Conservation (phyloP, 2,797 vertebrate genomes). For the Paguma larvata region DNA sequence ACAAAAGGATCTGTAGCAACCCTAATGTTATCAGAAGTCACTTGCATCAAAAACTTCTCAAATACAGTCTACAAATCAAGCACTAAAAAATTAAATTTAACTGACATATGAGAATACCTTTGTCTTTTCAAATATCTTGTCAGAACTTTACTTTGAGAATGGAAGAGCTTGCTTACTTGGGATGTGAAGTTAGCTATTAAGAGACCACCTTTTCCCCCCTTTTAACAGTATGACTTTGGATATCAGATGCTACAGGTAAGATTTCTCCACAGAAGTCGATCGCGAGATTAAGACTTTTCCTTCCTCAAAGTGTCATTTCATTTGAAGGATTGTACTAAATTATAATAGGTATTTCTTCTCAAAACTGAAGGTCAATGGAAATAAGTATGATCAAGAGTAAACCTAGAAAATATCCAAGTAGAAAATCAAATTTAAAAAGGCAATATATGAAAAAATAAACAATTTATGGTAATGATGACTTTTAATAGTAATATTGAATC, state of each 20-base stretch:
- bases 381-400: background rate
- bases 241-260: background rate
- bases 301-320: background rate
- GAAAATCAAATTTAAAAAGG: slow-evolving; percentile 3
- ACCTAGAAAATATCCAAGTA: background rate
- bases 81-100: background rate
- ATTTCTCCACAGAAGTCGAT: slow-evolving; percentile 4
- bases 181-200: background rate
- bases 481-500: background rate
- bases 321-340: slow-evolving; percentile 1
- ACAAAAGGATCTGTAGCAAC: background rate
- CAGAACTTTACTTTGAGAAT: background rate
- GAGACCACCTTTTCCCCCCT: background rate
- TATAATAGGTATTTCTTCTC: slow-evolving; percentile 26
- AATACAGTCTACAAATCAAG: slow-evolving; percentile 8
- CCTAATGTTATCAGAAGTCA: slow-evolving; percentile 12
- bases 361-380: slow-evolving; percentile 38
- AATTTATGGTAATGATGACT: background rate
- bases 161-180: background rate
- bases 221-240: background rate
- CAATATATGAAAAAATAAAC: background rate
- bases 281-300: background rate
- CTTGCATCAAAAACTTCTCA: slow-evolving; percentile 30
- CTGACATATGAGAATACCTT: background rate
- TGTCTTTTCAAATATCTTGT: slow-evolving; percentile 34